Evolutionary conservation across 1,140 invertebrate species (phyloP), one percentile per base, ranked within the genome.

Genomic region (Hyles vespertilio): DNA sequence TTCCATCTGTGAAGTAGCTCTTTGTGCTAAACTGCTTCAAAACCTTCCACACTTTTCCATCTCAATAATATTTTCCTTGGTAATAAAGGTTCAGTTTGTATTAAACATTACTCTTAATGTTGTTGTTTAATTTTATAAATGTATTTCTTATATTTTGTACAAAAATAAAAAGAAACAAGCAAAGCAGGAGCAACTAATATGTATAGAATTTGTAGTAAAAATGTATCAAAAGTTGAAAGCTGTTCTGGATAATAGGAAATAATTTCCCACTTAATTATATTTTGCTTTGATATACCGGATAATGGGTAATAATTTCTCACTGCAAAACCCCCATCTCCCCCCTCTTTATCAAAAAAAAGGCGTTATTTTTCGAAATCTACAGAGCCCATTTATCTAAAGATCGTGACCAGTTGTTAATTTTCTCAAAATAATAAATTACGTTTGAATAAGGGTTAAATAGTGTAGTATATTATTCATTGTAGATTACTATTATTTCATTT

Each of bases 271-370:
- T 62, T 62, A 32, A 51, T 57, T 40, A 56, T 47, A 57, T 57
- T 64, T 62, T 64, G 59, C 52, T 57, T 63, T 62, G n/a, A 7
- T 11, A 55, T 64, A 61, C 58, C 46, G 56, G 69, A 67, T 68
- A 66, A 53, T 63, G 66, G 69, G 72, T 72, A 74, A 69, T 74
- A 72, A 68, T 74, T 74, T 74, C 69, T 66, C 69, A 72, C 67
- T 58, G 62, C 40, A 67, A 74, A 74, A 72, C 60, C 61, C 51
- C 65, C 64, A 56, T 67, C 72, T 67, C 63, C 69, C 69, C 63
- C 34, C 65, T 44, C 11, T 48, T 52, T 48, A 59, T 11, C 22
- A 32, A 12, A 32, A 56, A 43, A 51, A 51, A 32, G 11, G 12
- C 12, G 5, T 11, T 9, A 32, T 32, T 56, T 50, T 56, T 56